Conservation (phyloP, 2,888 invertebrate species). For the Drosophila parthenogenetica region DNA sequence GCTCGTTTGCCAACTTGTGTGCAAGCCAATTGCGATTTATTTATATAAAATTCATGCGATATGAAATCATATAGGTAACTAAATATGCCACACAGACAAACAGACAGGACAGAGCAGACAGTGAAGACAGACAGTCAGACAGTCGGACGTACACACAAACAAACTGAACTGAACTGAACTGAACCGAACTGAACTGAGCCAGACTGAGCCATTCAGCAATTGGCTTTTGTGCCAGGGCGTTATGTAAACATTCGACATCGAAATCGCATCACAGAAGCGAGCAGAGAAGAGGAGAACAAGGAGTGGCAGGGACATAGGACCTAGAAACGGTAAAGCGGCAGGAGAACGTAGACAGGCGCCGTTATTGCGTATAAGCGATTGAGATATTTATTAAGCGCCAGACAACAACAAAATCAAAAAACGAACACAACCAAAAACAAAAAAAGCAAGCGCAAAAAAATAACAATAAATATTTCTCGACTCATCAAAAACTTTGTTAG, state of each 20-base stretch:
- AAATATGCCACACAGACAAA: slow-evolving; percentile 68
- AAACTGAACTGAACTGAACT: slow-evolving; percentile 42
- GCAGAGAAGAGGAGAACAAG: not conserved
- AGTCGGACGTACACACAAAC: slow-evolving; percentile 32
- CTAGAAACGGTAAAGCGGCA: slow-evolving; percentile 22
- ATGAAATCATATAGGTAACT: slow-evolving; percentile 80
- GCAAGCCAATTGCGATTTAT: slow-evolving; percentile 79
- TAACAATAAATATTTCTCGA: slow-evolving; percentile 20
- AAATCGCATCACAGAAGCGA: slow-evolving; percentile 58
- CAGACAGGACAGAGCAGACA: slow-evolving; percentile 10
- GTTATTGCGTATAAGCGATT: slow-evolving; percentile 54
- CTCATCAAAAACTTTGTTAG: slow-evolving; percentile 22
- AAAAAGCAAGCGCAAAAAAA: slow-evolving; percentile 5
- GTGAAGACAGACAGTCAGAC: slow-evolving; percentile 31
- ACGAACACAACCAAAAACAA: slow-evolving; percentile 5
- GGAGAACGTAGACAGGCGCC: slow-evolving; percentile 53
- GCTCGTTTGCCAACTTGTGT: slow-evolving; percentile 58
- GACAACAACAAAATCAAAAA: slow-evolving; percentile 31
- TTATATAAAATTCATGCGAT: slow-evolving; percentile 79
- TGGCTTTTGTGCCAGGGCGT: slow-evolving; percentile 77
- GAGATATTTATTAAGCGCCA: slow-evolving; percentile 65
- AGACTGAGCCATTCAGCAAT: slow-evolving; percentile 69
- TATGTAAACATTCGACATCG: slow-evolving; percentile 73
- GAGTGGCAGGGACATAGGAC: not conserved
- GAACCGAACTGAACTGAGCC: slow-evolving; percentile 39